phyloP scores from a whole-genome alignment of 2,797 vertebrate species.

The Catharus ustulatus region DNA sequence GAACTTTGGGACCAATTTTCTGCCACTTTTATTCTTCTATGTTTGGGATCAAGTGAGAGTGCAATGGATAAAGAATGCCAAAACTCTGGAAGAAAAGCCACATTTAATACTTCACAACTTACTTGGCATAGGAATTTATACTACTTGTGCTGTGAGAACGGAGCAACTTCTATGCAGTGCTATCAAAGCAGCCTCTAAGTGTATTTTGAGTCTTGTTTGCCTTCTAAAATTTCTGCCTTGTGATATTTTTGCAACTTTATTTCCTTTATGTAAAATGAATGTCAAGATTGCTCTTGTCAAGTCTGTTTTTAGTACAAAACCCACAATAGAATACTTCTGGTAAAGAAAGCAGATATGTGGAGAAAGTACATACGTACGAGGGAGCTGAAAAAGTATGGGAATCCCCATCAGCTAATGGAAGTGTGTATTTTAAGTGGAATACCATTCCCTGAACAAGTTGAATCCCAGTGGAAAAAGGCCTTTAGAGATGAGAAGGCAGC shows the following conservation, averaged over 20 bases:
- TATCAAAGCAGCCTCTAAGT: not conserved
- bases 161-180: not conserved
- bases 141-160: not conserved
- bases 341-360: not conserved
- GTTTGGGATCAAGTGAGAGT: not conserved
- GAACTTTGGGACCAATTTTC: not conserved
- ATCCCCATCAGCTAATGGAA: slow-evolving; percentile 65
- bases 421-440: slow-evolving; percentile 54
- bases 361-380: not conserved
- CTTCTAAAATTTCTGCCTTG: not conserved
- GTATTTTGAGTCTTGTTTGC: not conserved
- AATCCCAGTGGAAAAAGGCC: slow-evolving; percentile 66
- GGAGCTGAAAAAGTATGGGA: not conserved
- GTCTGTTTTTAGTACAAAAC: slow-evolving; percentile 15
- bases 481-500: slow-evolving; percentile 63
- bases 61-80: not conserved
- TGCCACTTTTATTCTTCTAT: not conserved
- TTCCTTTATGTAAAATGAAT: slow-evolving; percentile 7
- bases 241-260: slow-evolving; percentile 16
- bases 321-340: not conserved
- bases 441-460: slow-evolving; percentile 57
- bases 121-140: not conserved
- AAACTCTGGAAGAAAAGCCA: not conserved
- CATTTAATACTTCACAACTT: not conserved
- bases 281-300: slow-evolving; percentile 9